A percentile compares a stretch with the other conserved stretches of the same genome.
Conservation (phyloP, 2,113 vertebrate species). For the Peromyscus californicus region DNA sequence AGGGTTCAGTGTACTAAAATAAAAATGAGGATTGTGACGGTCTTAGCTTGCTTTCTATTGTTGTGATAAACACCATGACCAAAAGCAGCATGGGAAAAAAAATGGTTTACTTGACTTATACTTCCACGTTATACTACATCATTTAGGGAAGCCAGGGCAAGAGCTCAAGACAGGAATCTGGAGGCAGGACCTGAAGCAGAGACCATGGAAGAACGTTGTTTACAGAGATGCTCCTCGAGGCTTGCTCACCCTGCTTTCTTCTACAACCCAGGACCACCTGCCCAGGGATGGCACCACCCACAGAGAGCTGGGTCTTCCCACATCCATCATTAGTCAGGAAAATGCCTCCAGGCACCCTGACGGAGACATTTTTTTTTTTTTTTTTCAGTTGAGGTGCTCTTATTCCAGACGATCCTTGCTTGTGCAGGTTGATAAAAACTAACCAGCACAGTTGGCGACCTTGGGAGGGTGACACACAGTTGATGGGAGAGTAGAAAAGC, state of each 20-base stretch:
- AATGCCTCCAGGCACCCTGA: background rate
- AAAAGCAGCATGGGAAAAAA: background rate
- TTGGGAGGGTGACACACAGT: background rate
- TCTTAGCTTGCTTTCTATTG: background rate
- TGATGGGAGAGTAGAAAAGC: constrained; percentile 6
- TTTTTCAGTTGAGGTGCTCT: background rate
- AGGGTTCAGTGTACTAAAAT: constrained; percentile 13
- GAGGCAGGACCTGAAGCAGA: background rate
- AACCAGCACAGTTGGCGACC: background rate
- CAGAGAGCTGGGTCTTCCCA: background rate
- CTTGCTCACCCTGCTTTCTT: background rate
- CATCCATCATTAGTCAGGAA: background rate
- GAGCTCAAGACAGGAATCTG: background rate
- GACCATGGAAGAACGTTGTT: background rate
- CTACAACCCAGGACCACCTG: background rate
- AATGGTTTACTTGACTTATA: background rate
- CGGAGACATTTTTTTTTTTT: background rate
- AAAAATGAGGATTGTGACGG: constrained; percentile 21
- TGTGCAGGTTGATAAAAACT: background rate
- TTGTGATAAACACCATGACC: background rate
- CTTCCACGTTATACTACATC: background rate
- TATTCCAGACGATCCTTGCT: background rate
- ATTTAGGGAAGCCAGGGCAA: background rate
- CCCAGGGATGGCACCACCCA: background rate
- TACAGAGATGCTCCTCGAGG: background rate